These are phyloP conservation scores for Colostygia pectinataria DNA, from an alignment of 2,888 invertebrate species.

Conservation along the genomic window DNA sequence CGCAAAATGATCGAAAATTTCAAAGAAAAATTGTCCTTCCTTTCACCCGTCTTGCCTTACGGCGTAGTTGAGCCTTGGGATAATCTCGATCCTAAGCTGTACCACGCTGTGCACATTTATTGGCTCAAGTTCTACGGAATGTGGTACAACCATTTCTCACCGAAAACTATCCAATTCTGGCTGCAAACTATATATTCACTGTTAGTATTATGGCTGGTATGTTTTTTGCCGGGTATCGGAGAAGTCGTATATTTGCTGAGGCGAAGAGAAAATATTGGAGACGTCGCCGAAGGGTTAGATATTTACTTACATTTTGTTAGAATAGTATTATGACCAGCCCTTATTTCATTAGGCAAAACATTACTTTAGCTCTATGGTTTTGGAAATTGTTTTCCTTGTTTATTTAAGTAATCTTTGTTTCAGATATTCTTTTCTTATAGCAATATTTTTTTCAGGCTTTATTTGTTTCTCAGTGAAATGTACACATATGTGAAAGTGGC, in stretches of 20 bases:
- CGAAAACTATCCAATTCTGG: constrained; percentile 61
- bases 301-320: constrained; percentile 40
- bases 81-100: constrained; percentile 66
- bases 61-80: constrained; percentile 71
- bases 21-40: constrained; percentile 50
- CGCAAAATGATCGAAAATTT: constrained; percentile 45
- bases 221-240: constrained; percentile 79
- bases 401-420: constrained; percentile 18
- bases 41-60: constrained; percentile 60
- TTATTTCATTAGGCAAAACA: constrained; percentile 38
- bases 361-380: constrained; percentile 21
- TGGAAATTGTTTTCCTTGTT: constrained; percentile 20
- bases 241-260: constrained; percentile 87
- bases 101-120: constrained; percentile 74
- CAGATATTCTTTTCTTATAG: not conserved
- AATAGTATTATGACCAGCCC: constrained; percentile 42
- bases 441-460: constrained; percentile 59
- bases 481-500: constrained; percentile 76
- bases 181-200: constrained; percentile 60
- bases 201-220: constrained; percentile 70
- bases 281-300: constrained; percentile 80
- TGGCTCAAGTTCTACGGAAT: constrained; percentile 79
- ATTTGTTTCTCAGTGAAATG: constrained; percentile 78
- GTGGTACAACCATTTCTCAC: constrained; percentile 69
- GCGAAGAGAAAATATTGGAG: constrained; percentile 84